Evolutionary conservation across 2,888 invertebrate genomes (phyloP).

Genomic region (Dicycla oo): DNA sequence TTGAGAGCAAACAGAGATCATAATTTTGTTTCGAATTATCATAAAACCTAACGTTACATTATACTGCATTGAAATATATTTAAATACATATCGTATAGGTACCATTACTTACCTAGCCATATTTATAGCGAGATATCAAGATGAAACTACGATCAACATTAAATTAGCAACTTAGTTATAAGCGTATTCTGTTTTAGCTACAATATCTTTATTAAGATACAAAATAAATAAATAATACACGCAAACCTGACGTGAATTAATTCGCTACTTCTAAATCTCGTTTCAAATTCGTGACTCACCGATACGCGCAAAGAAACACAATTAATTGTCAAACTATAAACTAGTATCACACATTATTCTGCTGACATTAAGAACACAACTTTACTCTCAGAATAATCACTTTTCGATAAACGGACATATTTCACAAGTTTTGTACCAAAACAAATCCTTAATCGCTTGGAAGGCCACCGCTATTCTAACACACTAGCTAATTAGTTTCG

Average conservation of each 20-base stretch:
- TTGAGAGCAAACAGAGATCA: constrained; percentile 79
- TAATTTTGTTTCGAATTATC: constrained; percentile 66
- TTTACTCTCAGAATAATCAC: constrained; percentile 66
- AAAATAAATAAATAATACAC: constrained; percentile 71
- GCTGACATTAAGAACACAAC: constrained; percentile 66
- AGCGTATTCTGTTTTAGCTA: constrained; percentile 79
- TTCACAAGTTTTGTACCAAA: constrained; percentile 69
- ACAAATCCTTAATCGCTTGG: constrained; percentile 69
- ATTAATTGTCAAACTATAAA: constrained; percentile 72
- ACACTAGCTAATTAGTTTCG: constrained; percentile 76
- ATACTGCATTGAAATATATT: constrained; percentile 56
- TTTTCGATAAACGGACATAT: constrained; percentile 64
- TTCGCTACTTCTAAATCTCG: constrained; percentile 59
- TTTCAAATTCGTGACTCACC: constrained; percentile 62
- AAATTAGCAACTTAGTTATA: constrained; percentile 71
- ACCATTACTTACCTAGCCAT: constrained; percentile 62
- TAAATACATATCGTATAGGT: constrained; percentile 55
- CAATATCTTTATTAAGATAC: constrained; percentile 63
- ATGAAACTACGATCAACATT: constrained; percentile 62
- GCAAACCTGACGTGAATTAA: constrained; percentile 57
- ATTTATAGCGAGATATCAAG: constrained; percentile 61
- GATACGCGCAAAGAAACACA: constrained; percentile 60
- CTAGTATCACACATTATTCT: constrained; percentile 87
- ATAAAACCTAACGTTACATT: constrained; percentile 63
- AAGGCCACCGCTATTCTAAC: constrained; percentile 74